Evolutionary conservation across 2,113 vertebrate species (phyloP).

Genomic region (Gavia stellata): DNA sequence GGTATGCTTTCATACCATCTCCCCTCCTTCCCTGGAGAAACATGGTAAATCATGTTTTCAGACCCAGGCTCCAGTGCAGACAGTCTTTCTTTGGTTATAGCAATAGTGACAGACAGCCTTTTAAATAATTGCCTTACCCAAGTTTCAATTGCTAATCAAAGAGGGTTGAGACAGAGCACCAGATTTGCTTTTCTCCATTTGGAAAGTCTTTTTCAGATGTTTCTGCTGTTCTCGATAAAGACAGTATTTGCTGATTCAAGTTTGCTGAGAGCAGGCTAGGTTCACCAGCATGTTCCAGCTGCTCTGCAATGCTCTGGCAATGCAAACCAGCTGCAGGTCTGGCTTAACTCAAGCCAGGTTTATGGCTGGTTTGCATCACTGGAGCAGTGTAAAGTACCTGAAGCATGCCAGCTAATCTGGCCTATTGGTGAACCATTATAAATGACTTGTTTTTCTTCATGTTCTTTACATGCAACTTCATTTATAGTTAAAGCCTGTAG

Average conservation of each 20-base stretch:
- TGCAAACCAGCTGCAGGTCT: slow-evolving; percentile 20
- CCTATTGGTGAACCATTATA: slow-evolving; percentile 47
- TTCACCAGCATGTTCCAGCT: background rate
- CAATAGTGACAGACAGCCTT: background rate
- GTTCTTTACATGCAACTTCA: background rate
- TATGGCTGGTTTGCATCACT: slow-evolving; percentile 39
- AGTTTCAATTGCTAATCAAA: background rate
- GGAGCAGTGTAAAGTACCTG: slow-evolving; percentile 23
- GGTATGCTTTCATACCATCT: background rate
- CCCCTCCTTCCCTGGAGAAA: background rate
- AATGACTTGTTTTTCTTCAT: slow-evolving; percentile 45
- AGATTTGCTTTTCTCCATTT: background rate
- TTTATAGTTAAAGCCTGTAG: background rate
- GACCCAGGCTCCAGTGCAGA: background rate
- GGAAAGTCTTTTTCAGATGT: background rate
- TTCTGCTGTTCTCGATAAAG: background rate
- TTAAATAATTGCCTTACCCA: background rate
- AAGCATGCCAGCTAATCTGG: slow-evolving; percentile 44
- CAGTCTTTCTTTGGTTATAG: background rate
- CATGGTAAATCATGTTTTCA: background rate
- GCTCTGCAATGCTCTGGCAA: slow-evolving; percentile 1
- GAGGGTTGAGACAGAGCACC: background rate
- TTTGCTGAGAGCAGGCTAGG: background rate
- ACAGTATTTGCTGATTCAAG: background rate
- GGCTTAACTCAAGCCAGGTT: slow-evolving; percentile 23